Base-by-base conservation (phyloP, 2,113 vertebrate species). In the Riparia riparia region DNA sequence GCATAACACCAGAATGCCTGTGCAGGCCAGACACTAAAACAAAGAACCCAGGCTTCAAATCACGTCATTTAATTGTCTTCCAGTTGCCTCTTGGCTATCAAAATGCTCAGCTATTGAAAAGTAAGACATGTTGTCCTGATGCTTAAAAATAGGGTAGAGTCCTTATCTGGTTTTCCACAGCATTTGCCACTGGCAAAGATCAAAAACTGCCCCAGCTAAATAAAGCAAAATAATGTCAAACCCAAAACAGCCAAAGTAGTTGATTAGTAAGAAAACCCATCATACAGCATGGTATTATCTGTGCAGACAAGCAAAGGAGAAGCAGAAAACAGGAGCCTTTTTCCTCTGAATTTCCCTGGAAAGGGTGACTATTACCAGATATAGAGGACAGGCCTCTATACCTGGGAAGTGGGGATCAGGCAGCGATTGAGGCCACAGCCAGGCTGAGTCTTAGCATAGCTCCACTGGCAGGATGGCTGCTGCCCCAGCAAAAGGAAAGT, bases 21-120 rank as follows among this genome's bases (percentile, higher is more conserved):
- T 63, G 63, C 45, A 93, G 82, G 32, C 45, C 73, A 88, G 63
- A 32, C 78, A 85, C 37, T 88, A 88, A 93, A 89, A 80, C 82
- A 96, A 96, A 96, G 82, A 61, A 54, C 4, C 5, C 14, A 77
- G 37, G 34, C 51, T 95, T 80, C 78, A 88, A 70, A 90, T 73
- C 34, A 42, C 77, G 50, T 77, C 26, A 63, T 82, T 49, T 85
- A 72, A 69, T 89, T 84, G 70, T 91, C 66, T 91, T 60, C n/a
- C 24, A 63, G 17, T 82, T 92, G 72, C 65, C 66, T 76, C 41
- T 92, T 54, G 69, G 37, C 82, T 85, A 76, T 90, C 20, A 5
- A 87, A 95, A 89, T 50, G 61, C 44, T 63, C 86, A 84, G 28
- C 19, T 86, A 76, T 37, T 90, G 84, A 94, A 90, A 65, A 29